Evolutionary conservation across 1,140 invertebrate species (phyloP).

Genomic region (Trichonephila clavata): DNA sequence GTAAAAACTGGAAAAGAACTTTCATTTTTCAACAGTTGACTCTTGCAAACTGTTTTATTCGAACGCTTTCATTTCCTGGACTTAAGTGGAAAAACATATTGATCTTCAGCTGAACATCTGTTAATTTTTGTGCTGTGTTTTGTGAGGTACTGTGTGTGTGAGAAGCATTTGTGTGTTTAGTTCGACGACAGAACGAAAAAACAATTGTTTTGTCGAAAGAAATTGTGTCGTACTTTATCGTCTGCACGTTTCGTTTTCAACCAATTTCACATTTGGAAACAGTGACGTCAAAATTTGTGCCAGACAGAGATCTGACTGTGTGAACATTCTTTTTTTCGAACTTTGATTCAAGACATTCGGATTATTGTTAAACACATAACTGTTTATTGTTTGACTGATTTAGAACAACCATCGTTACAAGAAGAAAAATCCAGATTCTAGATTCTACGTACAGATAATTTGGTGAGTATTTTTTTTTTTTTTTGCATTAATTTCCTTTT

Average conservation of each 20-base stretch:
- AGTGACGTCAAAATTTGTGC: neutral
- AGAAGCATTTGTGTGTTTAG: neutral
- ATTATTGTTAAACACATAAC: neutral
- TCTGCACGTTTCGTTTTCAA: neutral
- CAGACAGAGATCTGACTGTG: neutral
- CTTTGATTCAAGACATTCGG: neutral
- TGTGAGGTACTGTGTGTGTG: neutral
- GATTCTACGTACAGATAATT: too few relatives aligned
- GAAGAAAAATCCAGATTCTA: too few relatives aligned
- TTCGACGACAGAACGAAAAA: neutral
- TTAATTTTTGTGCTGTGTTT: neutral
- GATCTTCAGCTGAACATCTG: neutral
- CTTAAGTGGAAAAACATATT: neutral
- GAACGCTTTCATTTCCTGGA: neutral
- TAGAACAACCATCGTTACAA: neutral
- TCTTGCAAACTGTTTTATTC: neutral
- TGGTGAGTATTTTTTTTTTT: too few relatives aligned
- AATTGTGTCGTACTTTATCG: neutral
- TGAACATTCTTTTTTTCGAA: neutral
- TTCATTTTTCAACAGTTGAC: neutral
- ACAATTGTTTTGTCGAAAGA: neutral
- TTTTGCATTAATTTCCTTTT: too few relatives aligned
- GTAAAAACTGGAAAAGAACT: neutral
- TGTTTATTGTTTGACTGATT: neutral
- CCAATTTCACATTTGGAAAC: neutral